Evolutionary conservation across 2,888 invertebrate genomes (phyloP).

Genomic region (Campopleginae sp.): DNA sequence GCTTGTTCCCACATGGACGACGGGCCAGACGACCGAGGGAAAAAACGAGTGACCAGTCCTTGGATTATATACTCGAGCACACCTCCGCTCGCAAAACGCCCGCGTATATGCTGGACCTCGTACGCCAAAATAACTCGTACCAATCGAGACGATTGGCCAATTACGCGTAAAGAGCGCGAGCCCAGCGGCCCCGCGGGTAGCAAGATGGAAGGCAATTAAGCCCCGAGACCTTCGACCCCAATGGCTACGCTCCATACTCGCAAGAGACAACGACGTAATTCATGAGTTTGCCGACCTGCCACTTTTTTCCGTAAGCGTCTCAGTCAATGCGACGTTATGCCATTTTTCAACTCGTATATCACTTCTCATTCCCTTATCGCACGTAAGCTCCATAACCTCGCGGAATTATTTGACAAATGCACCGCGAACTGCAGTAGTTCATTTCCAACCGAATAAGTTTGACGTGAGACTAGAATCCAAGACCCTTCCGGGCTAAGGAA

Average conservation of each 20-base stretch:
- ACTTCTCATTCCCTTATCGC: background rate
- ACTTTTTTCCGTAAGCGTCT: constrained; percentile 29
- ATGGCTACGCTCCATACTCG: constrained; percentile 51
- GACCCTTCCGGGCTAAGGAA: background rate
- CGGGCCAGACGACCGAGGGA: constrained; percentile 38
- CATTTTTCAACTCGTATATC: background rate
- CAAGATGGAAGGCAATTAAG: constrained; percentile 69
- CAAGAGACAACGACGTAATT: constrained; percentile 66
- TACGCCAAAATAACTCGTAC: constrained; percentile 69
- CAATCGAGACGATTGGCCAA: constrained; percentile 71
- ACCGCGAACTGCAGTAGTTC: background rate
- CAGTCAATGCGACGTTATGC: constrained; percentile 8
- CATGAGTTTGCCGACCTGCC: constrained; percentile 62
- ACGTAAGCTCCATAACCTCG: too few relatives aligned
- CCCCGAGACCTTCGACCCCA: constrained; percentile 67
- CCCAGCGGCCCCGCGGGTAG: constrained; percentile 58
- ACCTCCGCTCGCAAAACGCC: constrained; percentile 68
- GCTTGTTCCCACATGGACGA: constrained; percentile 42
- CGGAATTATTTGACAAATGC: background rate
- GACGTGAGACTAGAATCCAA: background rate
- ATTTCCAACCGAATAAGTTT: background rate
- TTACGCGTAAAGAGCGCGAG: constrained; percentile 69
- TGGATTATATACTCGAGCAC: constrained; percentile 66
- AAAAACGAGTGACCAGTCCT: constrained; percentile 67
- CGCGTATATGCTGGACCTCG: constrained; percentile 70